A percentile compares a stretch with the other conserved stretches of the same genome.
phyloP scores from a whole-genome alignment of 2,797 vertebrate species.

The Lycodopsis pacificus region DNA sequence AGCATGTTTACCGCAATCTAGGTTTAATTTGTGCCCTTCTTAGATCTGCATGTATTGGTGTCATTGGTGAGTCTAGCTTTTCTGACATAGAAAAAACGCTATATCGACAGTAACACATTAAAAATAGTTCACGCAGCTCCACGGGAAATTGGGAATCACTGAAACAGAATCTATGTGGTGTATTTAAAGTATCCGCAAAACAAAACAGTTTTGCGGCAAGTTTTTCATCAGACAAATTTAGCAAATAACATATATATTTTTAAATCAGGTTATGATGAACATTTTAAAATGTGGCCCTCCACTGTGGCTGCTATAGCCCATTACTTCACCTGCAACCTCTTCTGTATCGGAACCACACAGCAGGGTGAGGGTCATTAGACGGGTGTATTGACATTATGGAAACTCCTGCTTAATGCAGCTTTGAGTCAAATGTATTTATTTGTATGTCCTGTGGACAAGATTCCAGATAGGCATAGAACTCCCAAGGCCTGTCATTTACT shows the following conservation, averaged over 20 bases:
- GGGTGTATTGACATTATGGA: background rate
- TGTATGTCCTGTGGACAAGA: background rate
- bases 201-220: background rate
- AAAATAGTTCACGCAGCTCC: background rate
- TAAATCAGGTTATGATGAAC: background rate
- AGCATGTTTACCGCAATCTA: background rate
- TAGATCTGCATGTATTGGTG: background rate
- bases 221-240: background rate
- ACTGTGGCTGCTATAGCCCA: no score
- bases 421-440: constrained; percentile 7
- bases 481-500: constrained; percentile 53
- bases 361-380: background rate
- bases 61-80: background rate
- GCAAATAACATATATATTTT: no score
- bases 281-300: background rate
- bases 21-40: background rate
- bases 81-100: no score
- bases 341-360: background rate
- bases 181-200: background rate
- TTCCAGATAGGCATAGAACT: constrained; percentile 15
- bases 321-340: background rate
- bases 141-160: background rate
- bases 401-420: background rate
- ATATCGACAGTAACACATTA: background rate
- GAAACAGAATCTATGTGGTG: background rate